Evolutionary conservation across 1,140 invertebrate species (phyloP), one percentile per base, ranked within the genome.

Genomic region (Steinernema khuongi): DNA sequence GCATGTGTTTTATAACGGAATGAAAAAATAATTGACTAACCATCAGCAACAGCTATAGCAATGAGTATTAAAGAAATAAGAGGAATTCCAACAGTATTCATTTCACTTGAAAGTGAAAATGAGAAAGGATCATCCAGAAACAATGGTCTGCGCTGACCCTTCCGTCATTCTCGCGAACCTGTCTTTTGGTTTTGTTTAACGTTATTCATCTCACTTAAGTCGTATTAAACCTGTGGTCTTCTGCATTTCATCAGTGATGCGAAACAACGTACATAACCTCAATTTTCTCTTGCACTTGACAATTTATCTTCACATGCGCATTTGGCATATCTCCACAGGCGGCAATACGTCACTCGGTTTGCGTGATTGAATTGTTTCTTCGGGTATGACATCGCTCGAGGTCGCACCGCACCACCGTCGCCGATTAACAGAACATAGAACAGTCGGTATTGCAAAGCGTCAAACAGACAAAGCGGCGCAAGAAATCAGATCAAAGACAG

Each of bases 251-350:
- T n/a, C n/a, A n/a, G n/a, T n/a, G n/a, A n/a, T n/a, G n/a, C n/a
- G n/a, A n/a, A n/a, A n/a, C n/a, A n/a, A n/a, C n/a, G n/a, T n/a
- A n/a, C n/a, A n/a, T n/a, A 11, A 11, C 36, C n/a, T 41, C 36
- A 7, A 11, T 60, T 22, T 60, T 60, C 50, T 60, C 7, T 7
- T 7, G 14, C 50, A 60, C 19, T 11, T 11, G 50, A 22, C 50
- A 26, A 60, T 60, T 60, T 60, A 22, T 60, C 50, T 60, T 60
- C 11, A 22, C 50, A 11, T 4, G 50, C 50, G 50, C 50, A 60
- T 60, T 60, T 60, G 50, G 50, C 50, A 60, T 60, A 11, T 60
- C 50, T 60, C 50, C 50, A 60, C 50, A 60, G 50, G 50, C 50
- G 50, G 50, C 50, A 60, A 60, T 7, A 60, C 22, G 4, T 22